Evolutionary conservation across 2,113 vertebrate genomes (phyloP).

Genomic region (Pluvialis apricaria): DNA sequence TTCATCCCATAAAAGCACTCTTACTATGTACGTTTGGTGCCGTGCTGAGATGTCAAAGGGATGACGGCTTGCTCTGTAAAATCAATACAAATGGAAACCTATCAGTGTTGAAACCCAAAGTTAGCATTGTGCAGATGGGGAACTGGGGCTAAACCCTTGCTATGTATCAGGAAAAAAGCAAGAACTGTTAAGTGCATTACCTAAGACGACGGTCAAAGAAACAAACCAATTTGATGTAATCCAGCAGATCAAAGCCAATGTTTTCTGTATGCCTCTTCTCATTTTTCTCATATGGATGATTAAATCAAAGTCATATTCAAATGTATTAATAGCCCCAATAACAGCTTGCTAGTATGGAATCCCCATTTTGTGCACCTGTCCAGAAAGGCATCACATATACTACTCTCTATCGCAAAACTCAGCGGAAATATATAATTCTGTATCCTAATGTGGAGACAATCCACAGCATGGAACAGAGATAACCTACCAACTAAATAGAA

Average conservation of each 20-base stretch:
- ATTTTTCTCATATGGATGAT: not conserved
- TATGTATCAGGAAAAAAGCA: not conserved
- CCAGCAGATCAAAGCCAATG: not conserved
- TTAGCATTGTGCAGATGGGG: not conserved
- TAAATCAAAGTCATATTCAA: not conserved
- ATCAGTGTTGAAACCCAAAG: not conserved
- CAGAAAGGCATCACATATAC: not conserved
- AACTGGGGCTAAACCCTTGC: not conserved
- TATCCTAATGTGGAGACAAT: not conserved
- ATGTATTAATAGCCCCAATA: not conserved
- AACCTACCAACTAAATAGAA: not conserved
- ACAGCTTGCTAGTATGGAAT: not conserved
- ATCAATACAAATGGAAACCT: not conserved
- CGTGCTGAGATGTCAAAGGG: not conserved
- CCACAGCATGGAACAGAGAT: not conserved
- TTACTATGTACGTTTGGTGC: not conserved
- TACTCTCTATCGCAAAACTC: not conserved
- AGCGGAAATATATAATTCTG: not conserved
- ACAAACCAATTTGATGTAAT: not conserved
- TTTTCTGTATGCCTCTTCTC: not conserved
- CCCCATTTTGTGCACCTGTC: not conserved
- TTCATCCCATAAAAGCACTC: not conserved
- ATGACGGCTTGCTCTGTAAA: not conserved
- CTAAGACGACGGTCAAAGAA: not conserved
- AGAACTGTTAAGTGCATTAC: not conserved